Evolutionary conservation across 2,113 vertebrate species (phyloP), one percentile per base, ranked within the genome.

Genomic region (Tautogolabrus adspersus): DNA sequence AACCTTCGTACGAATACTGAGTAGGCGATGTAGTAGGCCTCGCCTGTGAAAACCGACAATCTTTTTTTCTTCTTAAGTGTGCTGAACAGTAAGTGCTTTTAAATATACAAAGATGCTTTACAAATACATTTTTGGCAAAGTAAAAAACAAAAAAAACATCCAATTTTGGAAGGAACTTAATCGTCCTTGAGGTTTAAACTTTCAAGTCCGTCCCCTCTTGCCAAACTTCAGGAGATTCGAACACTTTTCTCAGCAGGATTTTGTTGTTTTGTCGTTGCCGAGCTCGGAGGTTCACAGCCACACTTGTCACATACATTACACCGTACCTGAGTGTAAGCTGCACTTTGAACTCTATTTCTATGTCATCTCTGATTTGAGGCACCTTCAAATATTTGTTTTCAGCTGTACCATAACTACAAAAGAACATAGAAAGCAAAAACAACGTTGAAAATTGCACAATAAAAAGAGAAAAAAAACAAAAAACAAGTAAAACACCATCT

Each of bases 381-480:
- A 96, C 95, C 90, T 95, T 96, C 93, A 95, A 95, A 95, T 94
- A 93, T 95, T 95, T 46, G 74, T 75, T 83, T 65, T 93, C 89
- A 95, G 95, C 86, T 87, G 87, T 90, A 93, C 84, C 87, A 55
- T 65, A 83, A 90, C 77, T 76, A 95, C 93, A 94, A 94, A 94
- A 94, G 90, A 92, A 92, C 19, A 52, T 16, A 1, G 16, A 60
- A 49, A 71, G 69, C 66, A 95, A 91, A 64, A 63, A 72, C 93
- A 67, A 95, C 61, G 94, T 93, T 93, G 67, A 91, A 85, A 89
- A 83, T 64, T 86, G 91, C 92, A 93, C 91, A 90, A 94, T 95
- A 95, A 94, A 96, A 95, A 94, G 91, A 94, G 95, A 95, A 94
- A 96, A 95, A 94, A 90, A 93, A n/a, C n/a, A 83, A 93, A 63